Conservation (phyloP, 2,113 vertebrate species). For the Proteles cristata region DNA sequence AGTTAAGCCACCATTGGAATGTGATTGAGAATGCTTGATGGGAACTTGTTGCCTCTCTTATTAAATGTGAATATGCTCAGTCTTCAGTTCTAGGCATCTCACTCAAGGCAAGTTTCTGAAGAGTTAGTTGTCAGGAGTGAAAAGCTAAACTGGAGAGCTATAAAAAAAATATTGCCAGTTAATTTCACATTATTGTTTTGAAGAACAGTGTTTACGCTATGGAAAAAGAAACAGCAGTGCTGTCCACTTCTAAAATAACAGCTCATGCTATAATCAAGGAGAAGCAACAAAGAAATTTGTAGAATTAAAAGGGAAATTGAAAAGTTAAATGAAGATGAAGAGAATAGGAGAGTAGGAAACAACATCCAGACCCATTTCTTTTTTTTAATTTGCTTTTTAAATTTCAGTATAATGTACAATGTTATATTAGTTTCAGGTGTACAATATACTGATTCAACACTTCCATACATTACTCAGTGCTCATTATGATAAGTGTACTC, state of each 20-base stretch:
- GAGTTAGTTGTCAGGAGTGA: background rate
- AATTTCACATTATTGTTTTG: background rate
- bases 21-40: background rate
- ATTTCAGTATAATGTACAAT: background rate
- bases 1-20: background rate
- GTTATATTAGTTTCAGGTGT: background rate
- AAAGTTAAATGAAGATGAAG: background rate
- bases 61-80: background rate
- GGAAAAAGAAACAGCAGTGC: background rate
- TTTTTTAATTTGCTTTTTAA: background rate
- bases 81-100: background rate
- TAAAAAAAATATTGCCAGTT: background rate
- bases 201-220: background rate
- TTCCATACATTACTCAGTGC: background rate
- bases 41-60: background rate
- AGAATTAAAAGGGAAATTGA: background rate
- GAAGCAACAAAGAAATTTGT: background rate
- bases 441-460: background rate
- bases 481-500: background rate
- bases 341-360: background rate
- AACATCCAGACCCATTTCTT: background rate
- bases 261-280: background rate
- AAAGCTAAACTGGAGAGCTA: background rate
- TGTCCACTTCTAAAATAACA: background rate
- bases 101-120: background rate